Evolutionary conservation across 2,113 vertebrate species (phyloP).

Genomic region (Oenanthe melanoleuca): DNA sequence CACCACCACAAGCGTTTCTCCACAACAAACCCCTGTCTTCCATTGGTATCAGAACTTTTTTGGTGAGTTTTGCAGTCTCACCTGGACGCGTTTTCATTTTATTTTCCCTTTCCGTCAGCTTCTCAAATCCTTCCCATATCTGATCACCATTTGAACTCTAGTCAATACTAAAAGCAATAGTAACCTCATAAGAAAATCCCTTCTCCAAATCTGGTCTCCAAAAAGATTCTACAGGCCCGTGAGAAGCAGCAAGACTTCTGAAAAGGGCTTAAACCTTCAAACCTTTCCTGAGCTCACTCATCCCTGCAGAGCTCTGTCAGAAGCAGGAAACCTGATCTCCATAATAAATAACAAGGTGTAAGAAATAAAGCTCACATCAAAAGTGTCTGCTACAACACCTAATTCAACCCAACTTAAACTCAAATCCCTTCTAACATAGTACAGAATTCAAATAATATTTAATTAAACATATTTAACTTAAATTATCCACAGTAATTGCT

Average conservation of each 20-base stretch:
- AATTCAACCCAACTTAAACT: not conserved
- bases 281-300: not conserved
- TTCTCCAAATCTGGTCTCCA: not conserved
- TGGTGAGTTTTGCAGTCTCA: not conserved
- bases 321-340: not conserved
- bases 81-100: rapidly evolving
- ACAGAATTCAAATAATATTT: not conserved
- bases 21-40: not conserved
- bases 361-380: not conserved
- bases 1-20: not conserved
- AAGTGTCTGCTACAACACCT: not conserved
- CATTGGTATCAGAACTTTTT: not conserved
- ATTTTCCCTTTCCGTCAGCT: not conserved
- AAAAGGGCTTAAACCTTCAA: not conserved
- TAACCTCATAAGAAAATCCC: not conserved
- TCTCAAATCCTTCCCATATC: not conserved
- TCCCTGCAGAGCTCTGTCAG: not conserved
- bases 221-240: not conserved
- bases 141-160: not conserved
- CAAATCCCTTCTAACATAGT: not conserved
- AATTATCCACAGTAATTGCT: not conserved
- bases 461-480: not conserved
- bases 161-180: not conserved
- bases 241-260: not conserved
- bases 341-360: not conserved